Evolutionary conservation across 2,888 invertebrate species (phyloP).

Genomic region (Lasius fuliginosus): DNA sequence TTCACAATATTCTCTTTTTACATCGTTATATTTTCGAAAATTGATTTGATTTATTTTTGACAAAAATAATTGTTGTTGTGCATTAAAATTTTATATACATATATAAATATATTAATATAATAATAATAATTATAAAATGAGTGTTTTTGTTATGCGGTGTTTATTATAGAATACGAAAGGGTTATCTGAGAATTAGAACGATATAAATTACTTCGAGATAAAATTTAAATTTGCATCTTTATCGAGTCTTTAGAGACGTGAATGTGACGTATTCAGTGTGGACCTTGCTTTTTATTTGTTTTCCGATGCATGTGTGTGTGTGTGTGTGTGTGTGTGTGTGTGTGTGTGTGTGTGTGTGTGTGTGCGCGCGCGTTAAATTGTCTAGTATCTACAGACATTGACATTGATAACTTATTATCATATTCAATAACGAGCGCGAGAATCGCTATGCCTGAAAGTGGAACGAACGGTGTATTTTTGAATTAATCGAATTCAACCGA

Average conservation of each 20-base stretch:
- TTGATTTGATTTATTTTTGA: background rate
- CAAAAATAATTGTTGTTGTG: background rate
- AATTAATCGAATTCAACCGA: slow-evolving; percentile 2
- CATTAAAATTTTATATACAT: background rate
- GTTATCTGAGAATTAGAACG: background rate
- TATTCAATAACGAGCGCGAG: background rate
- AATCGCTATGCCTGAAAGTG: background rate
- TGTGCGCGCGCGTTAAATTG: background rate
- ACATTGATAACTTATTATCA: slow-evolving; percentile 35
- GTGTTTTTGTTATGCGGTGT: no score
- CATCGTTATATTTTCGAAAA: background rate
- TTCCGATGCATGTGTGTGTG: background rate
- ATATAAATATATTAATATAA: background rate
- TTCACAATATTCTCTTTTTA: no score
- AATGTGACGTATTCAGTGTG: slow-evolving; percentile 1
- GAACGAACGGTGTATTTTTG: background rate
- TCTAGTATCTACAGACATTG: slow-evolving; percentile 21
- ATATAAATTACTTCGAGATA: background rate
- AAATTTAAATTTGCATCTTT: background rate
- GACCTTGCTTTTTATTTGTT: background rate
- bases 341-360: background rate
- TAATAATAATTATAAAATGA: background rate
- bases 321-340: no score
- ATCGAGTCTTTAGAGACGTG: background rate
- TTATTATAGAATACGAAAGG: background rate